A percentile compares a stretch with the other conserved stretches of the same genome.
phyloP scores from a whole-genome alignment of 2,888 invertebrate genomes.

The Agrotis exclamationis region DNA sequence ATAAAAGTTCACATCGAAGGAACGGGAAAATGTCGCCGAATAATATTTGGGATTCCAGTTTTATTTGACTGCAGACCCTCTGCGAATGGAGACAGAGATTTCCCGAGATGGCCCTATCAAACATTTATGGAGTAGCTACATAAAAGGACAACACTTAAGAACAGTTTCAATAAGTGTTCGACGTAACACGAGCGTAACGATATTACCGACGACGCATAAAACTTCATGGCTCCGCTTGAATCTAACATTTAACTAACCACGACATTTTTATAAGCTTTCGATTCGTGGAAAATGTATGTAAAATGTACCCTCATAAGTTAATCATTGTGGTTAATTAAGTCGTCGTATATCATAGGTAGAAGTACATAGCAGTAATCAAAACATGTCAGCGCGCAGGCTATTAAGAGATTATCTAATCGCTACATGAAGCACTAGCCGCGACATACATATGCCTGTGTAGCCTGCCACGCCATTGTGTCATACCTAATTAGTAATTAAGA shows the following conservation, averaged over 20 bases:
- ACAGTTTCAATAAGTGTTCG: constrained; percentile 90
- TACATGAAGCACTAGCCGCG: constrained; percentile 56
- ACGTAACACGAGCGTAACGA: constrained; percentile 79
- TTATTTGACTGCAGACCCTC: constrained; percentile 91
- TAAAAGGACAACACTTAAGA: constrained; percentile 91
- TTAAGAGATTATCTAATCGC: constrained; percentile 73
- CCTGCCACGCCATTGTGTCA: constrained; percentile 50
- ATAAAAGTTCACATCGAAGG: constrained; percentile 90
- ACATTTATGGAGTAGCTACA: constrained; percentile 91
- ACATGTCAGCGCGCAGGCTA: constrained; percentile 65
- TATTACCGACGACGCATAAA: constrained; percentile 64
- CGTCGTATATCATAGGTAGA: constrained; percentile 17
- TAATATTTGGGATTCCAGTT: constrained; percentile 91
- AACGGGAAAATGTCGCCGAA: constrained; percentile 89
- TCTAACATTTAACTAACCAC: constrained; percentile 57
- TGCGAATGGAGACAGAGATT: constrained; percentile 90
- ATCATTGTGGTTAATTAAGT: constrained; percentile 29
- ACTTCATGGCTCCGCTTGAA: constrained; percentile 55
- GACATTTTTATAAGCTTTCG: constrained; percentile 41
- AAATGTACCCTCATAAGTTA: constrained; percentile 14
- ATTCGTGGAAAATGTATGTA: neutral
- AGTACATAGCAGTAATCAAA: constrained; percentile 60
- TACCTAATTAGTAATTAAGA: constrained; percentile 58
- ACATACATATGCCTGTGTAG: constrained; percentile 34
- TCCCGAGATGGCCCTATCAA: constrained; percentile 91